Evolutionary conservation across 1,140 invertebrate species (phyloP).

Genomic region (Hyles euphorbiae): DNA sequence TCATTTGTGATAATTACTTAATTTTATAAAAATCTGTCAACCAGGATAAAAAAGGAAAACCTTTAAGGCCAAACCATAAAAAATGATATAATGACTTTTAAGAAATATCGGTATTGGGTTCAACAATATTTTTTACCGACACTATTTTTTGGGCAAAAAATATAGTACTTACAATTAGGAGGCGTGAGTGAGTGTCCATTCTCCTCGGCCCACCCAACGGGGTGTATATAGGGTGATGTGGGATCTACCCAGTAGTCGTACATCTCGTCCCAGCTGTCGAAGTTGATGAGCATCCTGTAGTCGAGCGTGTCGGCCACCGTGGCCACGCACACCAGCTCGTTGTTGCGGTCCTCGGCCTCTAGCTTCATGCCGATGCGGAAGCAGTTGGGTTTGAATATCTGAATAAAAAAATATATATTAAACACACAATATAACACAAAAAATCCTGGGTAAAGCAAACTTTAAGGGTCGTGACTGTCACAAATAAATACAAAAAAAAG

Average conservation of each 20-base stretch:
- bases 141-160: too few species aligned
- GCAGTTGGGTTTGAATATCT: conserved; percentile 83
- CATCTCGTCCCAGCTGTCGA: conserved; percentile 95
- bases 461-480: too few species aligned
- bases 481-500: too few species aligned
- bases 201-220: conserved; percentile 93
- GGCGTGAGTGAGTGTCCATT: conserved; percentile 88
- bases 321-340: conserved; percentile 91
- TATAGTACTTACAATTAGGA: conserved; percentile 83
- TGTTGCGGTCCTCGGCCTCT: conserved; percentile 95
- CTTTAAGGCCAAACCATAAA: too few species aligned
- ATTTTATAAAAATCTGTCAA: too few species aligned
- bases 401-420: conserved; percentile 3
- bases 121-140: too few species aligned
- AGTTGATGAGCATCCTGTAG: conserved; percentile 91
- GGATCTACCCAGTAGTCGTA: conserved; percentile 97
- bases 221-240: conserved; percentile 94
- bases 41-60: too few species aligned
- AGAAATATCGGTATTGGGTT: too few species aligned
- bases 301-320: conserved; percentile 90
- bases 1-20: too few species aligned
- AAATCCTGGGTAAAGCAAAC: not conserved
- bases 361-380: conserved; percentile 95
- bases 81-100: too few species aligned
- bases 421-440: not conserved